Conservation (phyloP, 2,113 vertebrate species). For the Machaerirhynchus nigripectus region DNA sequence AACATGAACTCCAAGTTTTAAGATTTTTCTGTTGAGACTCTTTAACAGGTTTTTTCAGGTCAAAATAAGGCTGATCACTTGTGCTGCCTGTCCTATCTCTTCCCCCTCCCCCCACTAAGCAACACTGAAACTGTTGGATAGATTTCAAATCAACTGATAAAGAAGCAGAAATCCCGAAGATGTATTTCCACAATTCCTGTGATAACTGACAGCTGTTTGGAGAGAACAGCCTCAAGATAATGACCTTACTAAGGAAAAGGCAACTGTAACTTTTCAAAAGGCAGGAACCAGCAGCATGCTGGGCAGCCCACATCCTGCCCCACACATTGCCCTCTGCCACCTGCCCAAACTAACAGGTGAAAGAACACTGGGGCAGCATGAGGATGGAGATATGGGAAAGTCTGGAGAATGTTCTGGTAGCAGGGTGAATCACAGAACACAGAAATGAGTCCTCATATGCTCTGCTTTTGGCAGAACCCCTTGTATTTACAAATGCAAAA, state of each 20-base stretch:
- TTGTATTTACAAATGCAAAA: constrained; percentile 18
- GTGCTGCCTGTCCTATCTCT: not conserved
- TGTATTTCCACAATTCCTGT: not conserved
- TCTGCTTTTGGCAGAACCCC: constrained; percentile 19
- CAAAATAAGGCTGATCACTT: not conserved
- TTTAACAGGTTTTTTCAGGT: not conserved
- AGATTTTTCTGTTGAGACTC: not conserved
- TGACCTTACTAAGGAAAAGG: not conserved
- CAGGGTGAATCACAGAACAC: not conserved
- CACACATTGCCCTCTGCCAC: not conserved
- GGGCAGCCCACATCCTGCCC: not conserved
- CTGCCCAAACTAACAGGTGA: not conserved
- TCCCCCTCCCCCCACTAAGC: not conserved
- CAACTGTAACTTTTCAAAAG: not conserved
- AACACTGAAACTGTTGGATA: not conserved
- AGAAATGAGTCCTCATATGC: not conserved
- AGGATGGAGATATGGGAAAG: not conserved
- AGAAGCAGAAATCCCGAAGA: constrained; percentile 17
- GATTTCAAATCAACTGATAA: not conserved
- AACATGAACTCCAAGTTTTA: not conserved
- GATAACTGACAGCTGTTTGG: constrained; percentile 40
- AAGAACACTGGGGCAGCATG: not conserved
- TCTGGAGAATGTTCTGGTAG: constrained; percentile 1
- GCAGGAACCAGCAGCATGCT: not conserved
- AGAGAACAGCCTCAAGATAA: not conserved